phyloP scores from a whole-genome alignment of 2,888 invertebrate species.

The Hypselothyrea guttata region DNA sequence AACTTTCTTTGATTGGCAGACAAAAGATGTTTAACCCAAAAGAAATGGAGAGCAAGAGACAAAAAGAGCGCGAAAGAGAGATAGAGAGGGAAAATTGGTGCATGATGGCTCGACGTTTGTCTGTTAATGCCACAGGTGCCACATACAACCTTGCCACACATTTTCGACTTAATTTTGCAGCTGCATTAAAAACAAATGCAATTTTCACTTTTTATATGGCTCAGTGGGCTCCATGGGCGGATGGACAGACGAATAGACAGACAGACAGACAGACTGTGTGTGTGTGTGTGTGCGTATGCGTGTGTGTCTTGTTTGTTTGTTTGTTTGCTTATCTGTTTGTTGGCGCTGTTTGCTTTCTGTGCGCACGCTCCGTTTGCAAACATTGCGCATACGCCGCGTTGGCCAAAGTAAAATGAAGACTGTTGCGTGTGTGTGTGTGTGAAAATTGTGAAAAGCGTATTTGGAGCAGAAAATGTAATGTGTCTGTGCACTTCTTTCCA shows the following conservation, averaged over 20 bases:
- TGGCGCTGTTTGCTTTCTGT: slow-evolving; percentile 43
- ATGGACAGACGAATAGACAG: slow-evolving; percentile 28
- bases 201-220: slow-evolving; percentile 70
- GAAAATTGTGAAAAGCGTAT: slow-evolving; percentile 75
- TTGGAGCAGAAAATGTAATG: slow-evolving; percentile 74
- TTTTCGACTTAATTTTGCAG: slow-evolving; percentile 58
- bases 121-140: slow-evolving; percentile 15
- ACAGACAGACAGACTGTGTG: slow-evolving; percentile 28
- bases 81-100: too few relatives aligned
- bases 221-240: slow-evolving; percentile 39
- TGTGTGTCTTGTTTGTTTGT: slow-evolving; percentile 31
- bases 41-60: too few relatives aligned
- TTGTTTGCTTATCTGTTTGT: slow-evolving; percentile 40
- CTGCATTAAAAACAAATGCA: slow-evolving; percentile 70
- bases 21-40: slow-evolving; percentile 14
- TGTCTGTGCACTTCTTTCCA: slow-evolving; percentile 32
- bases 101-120: background rate
- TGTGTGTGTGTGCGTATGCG: slow-evolving; percentile 21
- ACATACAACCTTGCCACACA: slow-evolving; percentile 47
- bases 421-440: slow-evolving; percentile 40
- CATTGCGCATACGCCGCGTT: slow-evolving; percentile 72
- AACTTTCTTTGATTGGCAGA: slow-evolving; percentile 24
- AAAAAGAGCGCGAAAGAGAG: too few relatives aligned
- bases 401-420: slow-evolving; percentile 64
- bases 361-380: slow-evolving; percentile 52